phyloP scores from a whole-genome alignment of 2,113 vertebrate species.

The Silurus glanis region DNA sequence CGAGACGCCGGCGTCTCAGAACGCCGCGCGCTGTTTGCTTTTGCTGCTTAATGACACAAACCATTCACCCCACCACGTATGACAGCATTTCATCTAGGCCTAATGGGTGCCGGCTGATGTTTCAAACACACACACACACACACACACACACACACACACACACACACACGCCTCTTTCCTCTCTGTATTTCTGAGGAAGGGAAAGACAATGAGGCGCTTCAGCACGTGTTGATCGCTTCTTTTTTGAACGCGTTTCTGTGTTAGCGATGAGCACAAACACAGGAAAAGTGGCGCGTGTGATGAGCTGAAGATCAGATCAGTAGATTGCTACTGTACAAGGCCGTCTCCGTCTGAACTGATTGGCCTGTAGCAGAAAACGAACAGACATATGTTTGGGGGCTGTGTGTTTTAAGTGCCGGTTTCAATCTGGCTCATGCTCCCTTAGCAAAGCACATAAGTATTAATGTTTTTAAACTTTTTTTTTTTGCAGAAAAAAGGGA shows the following conservation, averaged over 20 bases:
- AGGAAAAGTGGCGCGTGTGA: conserved; percentile 69
- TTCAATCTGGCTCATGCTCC: conserved; percentile 32
- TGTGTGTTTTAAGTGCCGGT: conserved; percentile 43
- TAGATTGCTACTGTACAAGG: conserved; percentile 58
- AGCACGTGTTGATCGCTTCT: conserved; percentile 58
- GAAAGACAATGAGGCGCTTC: conserved; percentile 56
- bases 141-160: neutral
- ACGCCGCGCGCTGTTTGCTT: conserved; percentile 44
- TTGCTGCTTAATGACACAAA: conserved; percentile 76
- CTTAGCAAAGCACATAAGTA: conserved; percentile 20
- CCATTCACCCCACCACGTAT: conserved; percentile 71
- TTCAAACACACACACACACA: conserved; percentile 61
- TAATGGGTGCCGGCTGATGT: conserved; percentile 72
- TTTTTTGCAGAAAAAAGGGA: neutral
- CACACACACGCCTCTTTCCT: neutral
- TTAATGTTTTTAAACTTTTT: neutral
- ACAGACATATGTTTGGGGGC: conserved; percentile 31
- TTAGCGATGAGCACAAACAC: conserved; percentile 69
- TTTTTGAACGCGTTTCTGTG: conserved; percentile 73
- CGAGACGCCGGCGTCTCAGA: conserved; percentile 63
- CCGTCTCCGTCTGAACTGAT: conserved; percentile 49
- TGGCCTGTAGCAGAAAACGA: conserved; percentile 46
- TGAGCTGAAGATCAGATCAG: conserved; percentile 71
- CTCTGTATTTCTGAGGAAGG: conserved; percentile 48
- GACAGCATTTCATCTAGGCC: conserved; percentile 76